Percentiles rank a stretch among this genome's conserved stretches.
Evolutionary conservation across 2,797 vertebrate genomes (phyloP).

Genomic region (Sciaenops ocellatus): DNA sequence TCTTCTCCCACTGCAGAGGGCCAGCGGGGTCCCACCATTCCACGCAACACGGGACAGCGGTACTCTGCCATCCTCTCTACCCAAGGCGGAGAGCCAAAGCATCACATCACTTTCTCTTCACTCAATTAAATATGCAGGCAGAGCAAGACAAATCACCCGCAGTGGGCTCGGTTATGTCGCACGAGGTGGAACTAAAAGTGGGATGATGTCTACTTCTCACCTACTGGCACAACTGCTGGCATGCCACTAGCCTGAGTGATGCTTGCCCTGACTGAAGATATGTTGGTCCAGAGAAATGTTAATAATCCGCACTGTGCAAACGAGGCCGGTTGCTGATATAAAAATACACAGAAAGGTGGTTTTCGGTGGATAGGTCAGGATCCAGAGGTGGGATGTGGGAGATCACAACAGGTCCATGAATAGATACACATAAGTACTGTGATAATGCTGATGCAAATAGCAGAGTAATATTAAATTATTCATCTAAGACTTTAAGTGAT

Average conservation of each 20-base stretch:
- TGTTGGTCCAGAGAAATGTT: constrained; percentile 31
- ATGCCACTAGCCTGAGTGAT: constrained; percentile 26
- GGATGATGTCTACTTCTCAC: constrained; percentile 34
- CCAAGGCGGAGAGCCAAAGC: constrained; percentile 56
- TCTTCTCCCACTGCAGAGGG: constrained; percentile 30
- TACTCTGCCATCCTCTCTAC: constrained; percentile 63
- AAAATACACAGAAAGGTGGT: constrained; percentile 15
- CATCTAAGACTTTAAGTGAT: neutral
- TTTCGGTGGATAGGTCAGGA: constrained; percentile 31
- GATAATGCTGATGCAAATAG: constrained; percentile 1
- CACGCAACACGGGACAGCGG: constrained; percentile 82
- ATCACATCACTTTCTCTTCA: constrained; percentile 74
- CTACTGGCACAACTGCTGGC: constrained; percentile 21
- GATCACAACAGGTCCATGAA: constrained; percentile 28
- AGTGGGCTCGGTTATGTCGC: constrained; percentile 32
- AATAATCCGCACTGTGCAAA: neutral
- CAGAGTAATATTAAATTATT: neutral
- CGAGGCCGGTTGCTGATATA: constrained; percentile 17
- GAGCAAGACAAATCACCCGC: constrained; percentile 13
- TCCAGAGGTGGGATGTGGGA: constrained; percentile 28
- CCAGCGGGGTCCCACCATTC: constrained; percentile 74
- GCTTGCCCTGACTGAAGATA: constrained; percentile 36
- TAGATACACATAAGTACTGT: constrained; percentile 20
- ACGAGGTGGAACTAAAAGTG: constrained; percentile 33
- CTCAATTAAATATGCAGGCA: constrained; percentile 53